Conservation (phyloP, 2,888 invertebrate species). For the Argyra leucocephala region DNA sequence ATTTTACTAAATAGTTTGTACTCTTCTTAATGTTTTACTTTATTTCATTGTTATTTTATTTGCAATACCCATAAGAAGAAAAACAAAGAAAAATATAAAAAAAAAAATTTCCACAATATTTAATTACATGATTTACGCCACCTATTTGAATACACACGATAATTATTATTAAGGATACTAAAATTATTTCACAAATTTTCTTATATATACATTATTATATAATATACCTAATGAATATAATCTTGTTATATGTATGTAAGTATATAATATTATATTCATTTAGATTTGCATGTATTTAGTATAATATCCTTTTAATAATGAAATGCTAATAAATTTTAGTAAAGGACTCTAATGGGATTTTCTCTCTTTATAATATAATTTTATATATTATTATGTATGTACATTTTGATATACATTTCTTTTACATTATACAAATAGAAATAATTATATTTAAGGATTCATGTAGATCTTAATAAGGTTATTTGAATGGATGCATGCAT, state of each 20-base stretch:
- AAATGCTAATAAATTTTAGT: conserved; percentile 1
- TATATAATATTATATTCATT: neutral
- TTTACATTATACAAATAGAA: too few species aligned
- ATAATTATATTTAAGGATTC: too few species aligned
- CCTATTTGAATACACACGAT: conserved; percentile 1
- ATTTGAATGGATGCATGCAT: too few species aligned
- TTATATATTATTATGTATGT: too few species aligned
- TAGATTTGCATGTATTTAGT: neutral
- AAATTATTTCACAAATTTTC: neutral
- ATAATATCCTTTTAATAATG: conserved; percentile 6
- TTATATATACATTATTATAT: neutral
- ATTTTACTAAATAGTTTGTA: neutral
- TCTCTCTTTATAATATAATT: neutral
- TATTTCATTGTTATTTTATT: too few species aligned
- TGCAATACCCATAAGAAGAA: neutral
- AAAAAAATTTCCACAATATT: neutral
- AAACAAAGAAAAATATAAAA: too few species aligned
- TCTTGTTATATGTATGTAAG: neutral
- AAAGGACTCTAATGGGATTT: conserved; percentile 1
- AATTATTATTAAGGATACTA: conserved; percentile 6
- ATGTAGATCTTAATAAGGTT: too few species aligned
- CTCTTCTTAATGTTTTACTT: too few species aligned
- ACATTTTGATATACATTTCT: too few species aligned
- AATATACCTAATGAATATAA: neutral
- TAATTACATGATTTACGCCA: conserved; percentile 1